Percentiles rank a stretch among this genome's conserved stretches.
These are phyloP conservation scores for Yponomeuta plumbellus DNA, from an alignment of 2,888 invertebrate species.

Conservation along the genomic window DNA sequence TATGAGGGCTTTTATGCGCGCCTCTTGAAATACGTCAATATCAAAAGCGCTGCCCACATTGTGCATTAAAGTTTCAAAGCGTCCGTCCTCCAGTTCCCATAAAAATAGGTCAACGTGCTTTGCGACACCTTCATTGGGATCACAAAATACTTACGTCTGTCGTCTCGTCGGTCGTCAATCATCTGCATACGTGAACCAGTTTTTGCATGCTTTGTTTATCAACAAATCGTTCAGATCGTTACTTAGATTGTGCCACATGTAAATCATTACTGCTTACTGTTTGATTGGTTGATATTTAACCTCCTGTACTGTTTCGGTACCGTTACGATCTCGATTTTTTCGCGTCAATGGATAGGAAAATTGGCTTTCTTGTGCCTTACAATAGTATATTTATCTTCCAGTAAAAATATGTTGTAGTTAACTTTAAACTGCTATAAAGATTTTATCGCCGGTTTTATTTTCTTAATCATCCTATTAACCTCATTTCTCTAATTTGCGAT, in stretches of 20 bases:
- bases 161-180: not conserved
- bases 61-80: not conserved
- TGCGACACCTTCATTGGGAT: conserved; percentile 18
- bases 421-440: not conserved
- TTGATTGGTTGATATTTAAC: conserved; percentile 2
- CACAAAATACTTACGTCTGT: conserved; percentile 18
- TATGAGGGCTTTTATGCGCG: not conserved
- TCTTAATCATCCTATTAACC: conserved; percentile 1
- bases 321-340: not conserved
- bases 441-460: not conserved
- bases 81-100: not conserved
- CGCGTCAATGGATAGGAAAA: too few species aligned
- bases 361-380: not conserved
- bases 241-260: not conserved
- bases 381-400: not conserved
- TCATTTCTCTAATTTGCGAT: not conserved
- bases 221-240: conserved; percentile 10
- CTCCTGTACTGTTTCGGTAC: not conserved
- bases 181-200: not conserved
- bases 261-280: conserved; percentile 3
- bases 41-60: not conserved
- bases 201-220: conserved; percentile 10
- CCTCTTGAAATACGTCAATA: not conserved
- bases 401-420: not conserved
- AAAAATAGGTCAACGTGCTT: conserved; percentile 21